phyloP scores from a whole-genome alignment of 2,797 vertebrate species.

The Morus bassanus region DNA sequence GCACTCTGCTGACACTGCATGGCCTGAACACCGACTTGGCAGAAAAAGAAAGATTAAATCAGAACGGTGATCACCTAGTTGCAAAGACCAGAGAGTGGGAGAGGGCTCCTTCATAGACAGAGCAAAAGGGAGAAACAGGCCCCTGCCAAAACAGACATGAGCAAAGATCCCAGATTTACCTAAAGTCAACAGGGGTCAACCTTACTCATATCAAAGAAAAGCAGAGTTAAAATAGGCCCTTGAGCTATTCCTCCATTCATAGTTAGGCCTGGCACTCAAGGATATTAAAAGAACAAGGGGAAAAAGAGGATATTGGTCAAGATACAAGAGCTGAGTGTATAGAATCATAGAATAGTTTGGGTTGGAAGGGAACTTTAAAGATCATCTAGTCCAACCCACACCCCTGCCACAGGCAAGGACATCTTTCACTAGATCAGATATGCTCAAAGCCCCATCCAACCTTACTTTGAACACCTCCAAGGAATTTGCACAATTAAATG shows the following conservation, averaged over 20 bases:
- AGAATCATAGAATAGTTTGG: neutral
- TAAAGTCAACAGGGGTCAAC: neutral
- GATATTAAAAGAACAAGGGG: fast-evolving
- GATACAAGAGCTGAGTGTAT: neutral
- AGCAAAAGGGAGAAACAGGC: neutral
- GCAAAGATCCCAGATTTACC: neutral
- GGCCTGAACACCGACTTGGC: neutral
- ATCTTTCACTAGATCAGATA: neutral
- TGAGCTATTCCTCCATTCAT: neutral
- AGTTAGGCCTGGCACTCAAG: neutral
- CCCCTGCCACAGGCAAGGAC: neutral
- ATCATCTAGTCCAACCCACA: neutral
- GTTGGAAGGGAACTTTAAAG: neutral
- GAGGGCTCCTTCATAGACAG: neutral
- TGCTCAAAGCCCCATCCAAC: neutral
- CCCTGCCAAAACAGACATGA: neutral
- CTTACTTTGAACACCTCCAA: neutral
- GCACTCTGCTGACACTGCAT: neutral
- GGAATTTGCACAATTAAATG: neutral
- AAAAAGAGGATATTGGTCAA: neutral
- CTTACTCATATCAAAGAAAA: neutral
- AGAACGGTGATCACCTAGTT: neutral
- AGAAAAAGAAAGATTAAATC: neutral
- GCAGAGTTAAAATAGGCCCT: neutral
- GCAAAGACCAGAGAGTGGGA: neutral